Evolutionary conservation across 2,888 invertebrate species (phyloP).

Genomic region (Calliopum simillimum): DNA sequence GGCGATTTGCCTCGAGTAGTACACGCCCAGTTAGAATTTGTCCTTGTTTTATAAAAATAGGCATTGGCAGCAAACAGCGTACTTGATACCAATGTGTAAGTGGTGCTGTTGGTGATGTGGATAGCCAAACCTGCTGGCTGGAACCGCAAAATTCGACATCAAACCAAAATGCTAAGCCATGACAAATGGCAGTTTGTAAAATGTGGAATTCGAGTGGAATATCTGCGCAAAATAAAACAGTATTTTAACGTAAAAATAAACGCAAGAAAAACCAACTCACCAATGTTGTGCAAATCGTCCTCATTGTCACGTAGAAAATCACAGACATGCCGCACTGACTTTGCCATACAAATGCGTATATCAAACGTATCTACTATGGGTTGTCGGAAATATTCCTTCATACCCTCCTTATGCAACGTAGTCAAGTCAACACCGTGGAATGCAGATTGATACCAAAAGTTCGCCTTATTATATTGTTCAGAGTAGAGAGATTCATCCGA

Average conservation of each 20-base stretch:
- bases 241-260: background rate
- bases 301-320: conserved; percentile 94
- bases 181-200: conserved; percentile 92
- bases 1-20: conserved; percentile 89
- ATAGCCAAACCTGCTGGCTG: conserved; percentile 93
- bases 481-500: conserved; percentile 97
- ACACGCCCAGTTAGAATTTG: conserved; percentile 91
- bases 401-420: conserved; percentile 89
- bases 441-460: conserved; percentile 98
- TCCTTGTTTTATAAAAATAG: conserved; percentile 94
- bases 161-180: conserved; percentile 99
- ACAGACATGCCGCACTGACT: conserved; percentile 91
- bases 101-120: conserved; percentile 97
- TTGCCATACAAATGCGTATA: conserved; percentile 95
- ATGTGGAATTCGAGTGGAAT: conserved; percentile 95
- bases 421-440: conserved; percentile 98
- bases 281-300: conserved; percentile 91
- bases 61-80: conserved; percentile 92
- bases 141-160: conserved; percentile 96
- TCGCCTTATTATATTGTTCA: conserved; percentile 98
- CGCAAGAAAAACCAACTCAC: conserved; percentile 63
- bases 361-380: conserved; percentile 99
- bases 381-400: conserved; percentile 97
- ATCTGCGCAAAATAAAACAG: conserved; percentile 68
- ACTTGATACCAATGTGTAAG: conserved; percentile 99